Percentiles rank a stretch among this genome's conserved stretches.
Conservation (phyloP, 1,140 invertebrate species). For the Cydia amplana region DNA sequence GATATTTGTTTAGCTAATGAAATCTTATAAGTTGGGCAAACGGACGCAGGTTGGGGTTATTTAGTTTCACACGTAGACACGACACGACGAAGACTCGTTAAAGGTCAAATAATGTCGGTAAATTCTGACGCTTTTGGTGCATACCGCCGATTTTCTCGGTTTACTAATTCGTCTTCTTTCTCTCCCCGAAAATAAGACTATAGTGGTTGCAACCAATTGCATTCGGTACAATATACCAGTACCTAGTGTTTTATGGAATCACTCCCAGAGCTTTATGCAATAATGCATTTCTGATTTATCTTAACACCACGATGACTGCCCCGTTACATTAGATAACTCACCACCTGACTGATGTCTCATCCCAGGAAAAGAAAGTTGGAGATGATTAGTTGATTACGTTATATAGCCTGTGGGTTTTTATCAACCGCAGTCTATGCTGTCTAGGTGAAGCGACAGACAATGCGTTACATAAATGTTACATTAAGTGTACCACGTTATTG, state of each 20-base stretch:
- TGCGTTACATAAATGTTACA: slow-evolving; percentile 49
- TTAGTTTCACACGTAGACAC: not conserved
- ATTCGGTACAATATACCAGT: not conserved
- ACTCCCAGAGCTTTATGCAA: not conserved
- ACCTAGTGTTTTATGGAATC: not conserved
- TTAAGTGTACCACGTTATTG: slow-evolving; percentile 45
- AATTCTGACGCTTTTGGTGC: not conserved
- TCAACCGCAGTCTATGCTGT: slow-evolving; percentile 33
- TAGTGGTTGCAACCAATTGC: not conserved
- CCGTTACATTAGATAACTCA: slow-evolving; percentile 23
- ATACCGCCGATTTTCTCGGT: not conserved
- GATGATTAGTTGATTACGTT: slow-evolving; percentile 36
- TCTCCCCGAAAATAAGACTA: no score
- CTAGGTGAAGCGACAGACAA: slow-evolving; percentile 43
- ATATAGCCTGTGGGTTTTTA: slow-evolving; percentile 36
- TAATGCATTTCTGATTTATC: not conserved
- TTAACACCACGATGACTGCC: not conserved
- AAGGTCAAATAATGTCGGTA: not conserved
- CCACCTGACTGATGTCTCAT: slow-evolving; percentile 21
- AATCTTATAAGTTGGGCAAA: slow-evolving; percentile 10
- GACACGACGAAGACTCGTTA: no score
- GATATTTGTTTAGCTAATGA: slow-evolving; percentile 18
- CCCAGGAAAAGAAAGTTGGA: slow-evolving; percentile 38
- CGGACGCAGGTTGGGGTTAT: not conserved
- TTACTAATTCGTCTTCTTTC: no score